These are phyloP conservation scores for Heteromormyrus szaboi DNA, from an alignment of 2,797 vertebrate genomes.

Conservation along the genomic window DNA sequence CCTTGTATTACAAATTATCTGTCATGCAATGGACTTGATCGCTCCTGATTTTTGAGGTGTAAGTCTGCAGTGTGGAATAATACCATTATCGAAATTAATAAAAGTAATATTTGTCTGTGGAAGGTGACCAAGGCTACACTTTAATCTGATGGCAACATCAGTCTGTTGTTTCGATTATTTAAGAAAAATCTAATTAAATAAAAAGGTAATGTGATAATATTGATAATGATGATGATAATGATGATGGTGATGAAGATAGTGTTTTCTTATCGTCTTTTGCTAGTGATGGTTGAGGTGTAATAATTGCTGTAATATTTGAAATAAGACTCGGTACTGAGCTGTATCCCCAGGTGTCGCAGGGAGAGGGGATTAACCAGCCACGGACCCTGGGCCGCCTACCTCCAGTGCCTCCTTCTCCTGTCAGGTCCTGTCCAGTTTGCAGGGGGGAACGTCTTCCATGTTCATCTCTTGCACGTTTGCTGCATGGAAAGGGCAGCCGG, in stretches of 20 bases:
- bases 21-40: slow-evolving; percentile 80
- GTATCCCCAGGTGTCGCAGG: not conserved
- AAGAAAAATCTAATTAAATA: not conserved
- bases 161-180: not conserved
- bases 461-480: not conserved
- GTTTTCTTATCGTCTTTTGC: not conserved
- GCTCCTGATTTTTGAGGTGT: slow-evolving; percentile 54
- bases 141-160: slow-evolving; percentile 13
- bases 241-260: not conserved
- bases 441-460: not conserved
- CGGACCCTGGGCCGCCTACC: not conserved
- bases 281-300: not conserved
- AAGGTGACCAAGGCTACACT: slow-evolving; percentile 22
- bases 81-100: slow-evolving; percentile 47
- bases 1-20: slow-evolving; percentile 78
- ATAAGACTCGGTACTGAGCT: not conserved
- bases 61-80: slow-evolving; percentile 55
- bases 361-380: not conserved
- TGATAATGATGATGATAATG: not conserved
- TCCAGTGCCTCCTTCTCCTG: not conserved
- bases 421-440: not conserved
- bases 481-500: not conserved
- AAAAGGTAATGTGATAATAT: not conserved
- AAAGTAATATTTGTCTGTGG: not conserved
- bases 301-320: not conserved